Evolutionary conservation across 2,113 vertebrate species (phyloP).

Genomic region (Anhinga anhinga): DNA sequence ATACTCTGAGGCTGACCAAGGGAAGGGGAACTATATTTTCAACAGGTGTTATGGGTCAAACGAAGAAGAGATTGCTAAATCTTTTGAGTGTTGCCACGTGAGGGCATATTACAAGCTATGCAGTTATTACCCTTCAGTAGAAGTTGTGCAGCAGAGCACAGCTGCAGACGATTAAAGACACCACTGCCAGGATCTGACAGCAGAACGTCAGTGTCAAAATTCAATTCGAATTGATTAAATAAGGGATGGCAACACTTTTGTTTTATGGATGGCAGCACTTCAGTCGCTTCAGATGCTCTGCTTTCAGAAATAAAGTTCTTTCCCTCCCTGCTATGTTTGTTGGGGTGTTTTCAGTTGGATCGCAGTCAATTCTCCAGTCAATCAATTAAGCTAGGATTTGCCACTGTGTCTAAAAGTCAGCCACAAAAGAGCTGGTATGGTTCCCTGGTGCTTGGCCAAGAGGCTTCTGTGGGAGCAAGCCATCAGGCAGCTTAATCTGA

Average conservation of each 20-base stretch:
- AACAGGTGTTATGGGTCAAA: slow-evolving; percentile 34
- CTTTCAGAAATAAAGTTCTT: slow-evolving; percentile 52
- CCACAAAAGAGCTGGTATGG: slow-evolving; percentile 35
- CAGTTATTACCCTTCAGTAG: background rate
- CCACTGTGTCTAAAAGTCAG: slow-evolving; percentile 39
- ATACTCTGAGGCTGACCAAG: background rate
- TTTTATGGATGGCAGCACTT: slow-evolving; percentile 66
- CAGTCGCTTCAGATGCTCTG: slow-evolving; percentile 28
- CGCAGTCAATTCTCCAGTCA: background rate
- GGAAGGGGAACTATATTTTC: background rate
- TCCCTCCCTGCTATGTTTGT: slow-evolving; percentile 30
- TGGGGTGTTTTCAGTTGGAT: slow-evolving; percentile 24
- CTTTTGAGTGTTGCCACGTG: background rate
- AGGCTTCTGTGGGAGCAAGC: background rate
- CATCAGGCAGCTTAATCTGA: slow-evolving; percentile 16
- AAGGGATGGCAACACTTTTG: slow-evolving; percentile 60
- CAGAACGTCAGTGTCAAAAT: slow-evolving; percentile 59
- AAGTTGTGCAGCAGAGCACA: background rate
- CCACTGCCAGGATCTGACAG: slow-evolving; percentile 44
- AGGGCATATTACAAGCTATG: background rate
- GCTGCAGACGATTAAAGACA: slow-evolving; percentile 51
- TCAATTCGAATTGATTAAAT: slow-evolving; percentile 57
- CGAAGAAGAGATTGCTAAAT: background rate
- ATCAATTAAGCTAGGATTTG: slow-evolving; percentile 52
- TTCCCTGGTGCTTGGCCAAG: slow-evolving; percentile 28